Base-by-base conservation (phyloP, 1,140 invertebrate species). In the Neodiprion fabricii region DNA sequence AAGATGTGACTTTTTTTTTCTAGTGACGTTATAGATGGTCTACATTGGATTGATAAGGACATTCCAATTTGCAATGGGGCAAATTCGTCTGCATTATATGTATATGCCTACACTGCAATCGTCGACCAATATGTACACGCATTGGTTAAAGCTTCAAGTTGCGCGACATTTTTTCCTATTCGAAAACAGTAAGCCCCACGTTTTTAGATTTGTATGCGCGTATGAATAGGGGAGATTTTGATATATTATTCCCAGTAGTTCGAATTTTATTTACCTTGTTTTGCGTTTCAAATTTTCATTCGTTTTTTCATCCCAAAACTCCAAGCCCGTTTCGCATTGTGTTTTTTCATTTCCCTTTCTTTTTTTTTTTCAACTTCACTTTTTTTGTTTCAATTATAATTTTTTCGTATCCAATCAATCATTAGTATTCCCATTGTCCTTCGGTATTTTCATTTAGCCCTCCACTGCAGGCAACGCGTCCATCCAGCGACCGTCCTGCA, bases 371-470 rank as follows among this genome's bases (percentile, higher is more conserved):
- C 28, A 40, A 40, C 28, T 40, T 40, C 28, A 40, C 8, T 61
- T 61, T 61, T 61, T 12, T 61, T 88, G 87, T 88, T 88, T 88
- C 87, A 88, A 88, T 88, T 88, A 88, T 88, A 88, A 88, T 88
- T 88, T 88, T 88, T 88, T 88, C 86, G 87, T 88, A 87, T 88
- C 86, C 87, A 88, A 88, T 88, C 87, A 88, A 88, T 88, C 87
- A 88, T 88, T 88, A 88, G 86, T 88, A 88, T 88, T 88, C 87
- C 87, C 86, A 88, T 88, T 88, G 87, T 88, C 85, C 86, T 88
- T 87, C 86, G 86, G 86, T 87, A 88, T 88, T 88, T 88, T 88
- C 87, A 88, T 88, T 88, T 88, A 85, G 84, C 86, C 84, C 85
- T 78, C 76, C 74, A 72, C 71, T 67, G 75, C 73, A 77, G 14